Evolutionary conservation across 2,888 invertebrate genomes (phyloP), one percentile per base, ranked within the genome.

Genomic region (Drosophila rellima): DNA sequence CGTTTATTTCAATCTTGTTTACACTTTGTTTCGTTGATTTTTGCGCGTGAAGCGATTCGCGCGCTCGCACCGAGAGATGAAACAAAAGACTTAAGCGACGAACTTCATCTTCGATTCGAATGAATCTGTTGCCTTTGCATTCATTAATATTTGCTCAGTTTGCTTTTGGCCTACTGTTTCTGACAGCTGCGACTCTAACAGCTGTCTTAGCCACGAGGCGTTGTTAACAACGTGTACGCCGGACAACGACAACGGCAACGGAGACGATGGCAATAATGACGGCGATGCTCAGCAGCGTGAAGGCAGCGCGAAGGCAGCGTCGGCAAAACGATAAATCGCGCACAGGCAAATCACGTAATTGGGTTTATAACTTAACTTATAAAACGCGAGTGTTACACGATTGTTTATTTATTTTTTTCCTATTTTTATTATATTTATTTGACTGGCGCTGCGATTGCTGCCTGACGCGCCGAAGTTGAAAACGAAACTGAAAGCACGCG

Each of bases 401-500:
- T 42, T 66, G 37, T 60, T 47, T 50, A 11, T 42, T 57, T 64
- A 15, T 56, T 40, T 42, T 17, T 35, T 33, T 54, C 59, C 18
- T 39, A 65, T 57, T 62, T 50, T 55, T 52, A 13, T 42, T 39
- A 31, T 52, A 66, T 64, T 39, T 26, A 15, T 69, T 18, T 39
- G 39, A 37, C 33, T 50, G 51, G 18, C 59, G 57, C 51, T 62
- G 45, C 66, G 51, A 48, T 56, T 77, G 80, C 80, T 84, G 80
- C 85, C 78, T 67, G 60, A 74, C 88, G 74, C 82, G 81, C 56
- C 86, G 79, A 84, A 82, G 84, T 69, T 75, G 57, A 88, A 89
- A 90, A 84, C 82, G 90, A 90, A 90, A 90, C 90, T 90, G 90
- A 90, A 90, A 88, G 80, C 80, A 69, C 70, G 52, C 73, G 29